Base-by-base conservation (phyloP, 1,140 invertebrate genomes). In the Cotesia typhae region DNA sequence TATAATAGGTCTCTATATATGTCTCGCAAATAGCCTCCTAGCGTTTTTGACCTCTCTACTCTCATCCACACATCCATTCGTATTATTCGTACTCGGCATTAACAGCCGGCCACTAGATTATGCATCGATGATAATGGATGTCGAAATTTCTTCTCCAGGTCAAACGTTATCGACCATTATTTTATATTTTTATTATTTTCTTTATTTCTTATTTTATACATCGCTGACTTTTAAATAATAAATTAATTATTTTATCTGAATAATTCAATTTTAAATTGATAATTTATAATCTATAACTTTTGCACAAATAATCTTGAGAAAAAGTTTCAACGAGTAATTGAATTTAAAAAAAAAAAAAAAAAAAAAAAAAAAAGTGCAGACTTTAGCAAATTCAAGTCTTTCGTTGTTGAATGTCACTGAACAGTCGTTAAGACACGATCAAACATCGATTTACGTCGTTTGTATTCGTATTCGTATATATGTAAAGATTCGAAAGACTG, bases 361-460 rank as follows among this genome's bases (percentile, higher is more conserved):
- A n/a, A n/a, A n/a, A n/a, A n/a, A n/a, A n/a, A n/a, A n/a, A n/a
- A n/a, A n/a, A n/a, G n/a, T n/a, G n/a, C n/a, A n/a, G n/a, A n/a
- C 41, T 28, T 28, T 28, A 28, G 41, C 6, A 2, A 47, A 47
- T 47, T 47, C 10, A 47, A 47, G 10, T 47, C 10, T 47, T 47
- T 47, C 5, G 6, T 47, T 47, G 41, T 47, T 47, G 41, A 47
- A 47, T 47, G 6, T 47, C 41, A 6, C 6, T 47, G 6, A 47
- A 47, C 41, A 47, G 41, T 47, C 41, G 41, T 57, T 35, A 41
- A 14, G 28, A 17, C 12, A 4, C 63, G 70, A 71, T 71, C 70
- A 14, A 71, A 71, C 52, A 72, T 72, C 70, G 66, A 72, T 72
- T 72, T 67, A 72, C 66, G 70, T 71, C 69, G 4, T 51, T 51